These are phyloP conservation scores for rat (Rattus norvegicus) DNA, from an alignment of 2,113 vertebrate species.

Conservation along the genomic window DNA sequence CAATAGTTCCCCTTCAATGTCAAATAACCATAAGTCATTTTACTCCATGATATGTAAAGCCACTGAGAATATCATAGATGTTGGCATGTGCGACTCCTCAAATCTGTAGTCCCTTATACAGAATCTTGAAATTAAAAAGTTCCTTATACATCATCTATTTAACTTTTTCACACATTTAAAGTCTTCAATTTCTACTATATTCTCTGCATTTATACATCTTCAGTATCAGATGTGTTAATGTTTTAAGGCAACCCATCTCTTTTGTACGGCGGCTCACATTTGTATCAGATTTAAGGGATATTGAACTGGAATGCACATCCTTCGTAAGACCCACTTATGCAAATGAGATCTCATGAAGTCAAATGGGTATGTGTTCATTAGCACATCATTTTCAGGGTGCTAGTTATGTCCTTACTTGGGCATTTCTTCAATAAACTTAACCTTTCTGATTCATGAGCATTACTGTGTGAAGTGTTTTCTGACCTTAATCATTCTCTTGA, in stretches of 20 bases:
- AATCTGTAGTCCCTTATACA: not conserved
- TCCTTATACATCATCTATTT: not conserved
- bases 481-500: not conserved
- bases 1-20: not conserved
- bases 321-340: not conserved
- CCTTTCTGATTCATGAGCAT: not conserved
- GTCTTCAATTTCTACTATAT: not conserved
- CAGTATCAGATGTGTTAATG: conserved; percentile 34
- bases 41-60: not conserved
- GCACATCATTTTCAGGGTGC: not conserved
- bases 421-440: not conserved
- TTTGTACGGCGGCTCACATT: not conserved
- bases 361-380: conserved; percentile 17
- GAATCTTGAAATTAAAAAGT: conserved; percentile 13
- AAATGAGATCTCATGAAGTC: not conserved
- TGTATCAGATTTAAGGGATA: conserved; percentile 43
- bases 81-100: not conserved
- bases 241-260: not conserved
- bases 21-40: not conserved
- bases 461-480: not conserved
- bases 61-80: not conserved
- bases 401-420: not conserved
- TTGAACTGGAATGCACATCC: not conserved
- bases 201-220: conserved; percentile 8
- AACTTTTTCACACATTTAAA: not conserved